A percentile compares a stretch with the other conserved stretches of the same genome.
Evolutionary conservation across 1,140 invertebrate species (phyloP).

Genomic region (Rhagoletis zephyria): DNA sequence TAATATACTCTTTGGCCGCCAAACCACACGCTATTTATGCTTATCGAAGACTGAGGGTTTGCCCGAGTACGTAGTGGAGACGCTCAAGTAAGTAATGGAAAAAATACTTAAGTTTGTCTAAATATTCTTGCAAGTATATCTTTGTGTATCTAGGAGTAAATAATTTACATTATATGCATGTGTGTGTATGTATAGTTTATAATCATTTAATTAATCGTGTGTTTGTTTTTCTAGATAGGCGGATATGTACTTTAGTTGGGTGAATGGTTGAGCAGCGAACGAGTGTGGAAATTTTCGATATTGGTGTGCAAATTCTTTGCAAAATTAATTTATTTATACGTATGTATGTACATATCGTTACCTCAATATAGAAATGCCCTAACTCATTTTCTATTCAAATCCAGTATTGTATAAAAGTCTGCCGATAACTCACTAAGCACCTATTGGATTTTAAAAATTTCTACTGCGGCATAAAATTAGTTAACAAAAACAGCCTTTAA

Average conservation of each 20-base stretch:
- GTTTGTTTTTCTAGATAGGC: neutral
- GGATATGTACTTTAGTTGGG: neutral
- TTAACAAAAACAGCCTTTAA: too few species aligned
- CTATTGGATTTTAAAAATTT: too few species aligned
- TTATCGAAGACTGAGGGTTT: constrained; percentile 88
- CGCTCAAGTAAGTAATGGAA: constrained; percentile 67
- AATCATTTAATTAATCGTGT: neutral
- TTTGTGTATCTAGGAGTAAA: too few species aligned
- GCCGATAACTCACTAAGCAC: too few species aligned
- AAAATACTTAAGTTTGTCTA: neutral
- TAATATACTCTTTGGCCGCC: constrained; percentile 84
- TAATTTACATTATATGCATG: too few species aligned
- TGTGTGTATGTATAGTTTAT: neutral
- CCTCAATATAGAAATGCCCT: too few species aligned
- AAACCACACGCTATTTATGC: constrained; percentile 88
- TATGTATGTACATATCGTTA: too few species aligned
- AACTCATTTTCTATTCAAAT: too few species aligned
- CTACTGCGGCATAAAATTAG: too few species aligned
- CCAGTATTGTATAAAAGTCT: too few species aligned
- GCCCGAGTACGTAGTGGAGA: constrained; percentile 76
- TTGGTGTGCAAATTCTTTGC: neutral
- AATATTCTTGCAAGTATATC: neutral
- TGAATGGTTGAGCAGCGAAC: neutral
- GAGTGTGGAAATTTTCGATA: neutral
- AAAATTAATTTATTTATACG: too few species aligned